A percentile compares a stretch with the other conserved stretches of the same genome.
Conservation (phyloP, 2,797 vertebrate species). For the Lagorchestes hirsutus region DNA sequence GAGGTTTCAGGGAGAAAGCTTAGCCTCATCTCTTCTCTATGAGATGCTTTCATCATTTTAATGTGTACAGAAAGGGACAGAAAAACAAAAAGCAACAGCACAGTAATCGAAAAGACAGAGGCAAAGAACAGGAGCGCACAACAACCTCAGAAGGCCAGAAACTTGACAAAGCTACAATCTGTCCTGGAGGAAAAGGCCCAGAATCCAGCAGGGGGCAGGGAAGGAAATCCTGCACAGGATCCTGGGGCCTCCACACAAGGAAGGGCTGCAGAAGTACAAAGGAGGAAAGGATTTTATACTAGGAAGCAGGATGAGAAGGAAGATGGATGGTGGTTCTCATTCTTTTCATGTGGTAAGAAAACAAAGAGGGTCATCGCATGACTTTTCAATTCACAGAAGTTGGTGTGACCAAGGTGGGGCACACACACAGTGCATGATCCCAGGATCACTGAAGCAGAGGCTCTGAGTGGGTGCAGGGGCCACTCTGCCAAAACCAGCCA, state of each 20-base stretch:
- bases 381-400: constrained; percentile 52
- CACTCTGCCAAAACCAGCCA: not conserved
- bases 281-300: constrained; percentile 24
- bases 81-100: not conserved
- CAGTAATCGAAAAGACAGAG: not conserved
- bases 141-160: not conserved
- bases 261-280: constrained; percentile 26
- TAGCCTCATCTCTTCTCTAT: not conserved
- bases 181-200: not conserved
- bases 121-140: not conserved
- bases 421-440: not conserved
- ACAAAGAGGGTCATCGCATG: constrained; percentile 5
- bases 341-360: constrained; percentile 23
- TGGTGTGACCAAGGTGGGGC: not conserved
- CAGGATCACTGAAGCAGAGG: not conserved
- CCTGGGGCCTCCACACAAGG: constrained; percentile 37
- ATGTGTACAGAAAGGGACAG: not conserved
- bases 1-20: not conserved
- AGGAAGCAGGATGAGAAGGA: constrained; percentile 34
- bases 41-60: not conserved
- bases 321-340: not conserved
- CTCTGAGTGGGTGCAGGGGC: not conserved
- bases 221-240: not conserved
- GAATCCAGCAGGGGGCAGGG: constrained; percentile 17
- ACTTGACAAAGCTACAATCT: not conserved